Conservation (phyloP, 92 coral and sea anemone species). For the Parazoanthus atlanticus region DNA sequence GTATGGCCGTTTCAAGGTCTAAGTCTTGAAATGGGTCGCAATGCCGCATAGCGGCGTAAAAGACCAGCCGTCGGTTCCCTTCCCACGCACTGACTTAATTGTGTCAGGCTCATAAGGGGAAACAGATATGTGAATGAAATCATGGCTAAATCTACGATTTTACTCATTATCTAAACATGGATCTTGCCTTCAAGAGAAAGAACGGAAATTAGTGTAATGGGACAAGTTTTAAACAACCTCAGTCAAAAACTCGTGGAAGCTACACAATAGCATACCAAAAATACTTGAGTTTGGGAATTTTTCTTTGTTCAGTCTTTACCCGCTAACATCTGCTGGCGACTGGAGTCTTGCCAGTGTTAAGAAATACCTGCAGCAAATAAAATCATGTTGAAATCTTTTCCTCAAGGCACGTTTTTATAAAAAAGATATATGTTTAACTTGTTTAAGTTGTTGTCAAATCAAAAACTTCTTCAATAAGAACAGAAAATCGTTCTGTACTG, state of each 20-base stretch:
- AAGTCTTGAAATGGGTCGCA: neutral
- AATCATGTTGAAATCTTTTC: neutral
- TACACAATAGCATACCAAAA: conserved; percentile 14
- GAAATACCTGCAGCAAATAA: neutral
- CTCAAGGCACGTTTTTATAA: neutral
- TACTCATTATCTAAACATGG: neutral
- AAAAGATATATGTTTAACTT: too few relatives aligned
- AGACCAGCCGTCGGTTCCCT: neutral
- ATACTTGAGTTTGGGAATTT: neutral
- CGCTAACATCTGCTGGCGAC: conserved; percentile 10
- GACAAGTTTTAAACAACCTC: neutral
- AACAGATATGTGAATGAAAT: neutral
- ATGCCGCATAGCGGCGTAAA: neutral
- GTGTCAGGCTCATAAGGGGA: neutral
- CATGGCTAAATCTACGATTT: neutral
- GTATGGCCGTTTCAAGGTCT: too few relatives aligned
- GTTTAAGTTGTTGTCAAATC: neutral
- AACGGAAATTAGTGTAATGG: neutral
- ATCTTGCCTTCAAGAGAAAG: neutral
- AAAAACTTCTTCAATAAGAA: neutral
- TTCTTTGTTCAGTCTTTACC: conserved; percentile 1
- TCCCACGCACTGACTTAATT: conserved; percentile 26
- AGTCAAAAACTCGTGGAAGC: neutral
- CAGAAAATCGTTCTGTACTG: neutral
- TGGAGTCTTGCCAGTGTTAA: conserved; percentile 16